Base-by-base conservation (phyloP, 92 coral and sea anemone genomes). In the Heteractis magnifica region DNA sequence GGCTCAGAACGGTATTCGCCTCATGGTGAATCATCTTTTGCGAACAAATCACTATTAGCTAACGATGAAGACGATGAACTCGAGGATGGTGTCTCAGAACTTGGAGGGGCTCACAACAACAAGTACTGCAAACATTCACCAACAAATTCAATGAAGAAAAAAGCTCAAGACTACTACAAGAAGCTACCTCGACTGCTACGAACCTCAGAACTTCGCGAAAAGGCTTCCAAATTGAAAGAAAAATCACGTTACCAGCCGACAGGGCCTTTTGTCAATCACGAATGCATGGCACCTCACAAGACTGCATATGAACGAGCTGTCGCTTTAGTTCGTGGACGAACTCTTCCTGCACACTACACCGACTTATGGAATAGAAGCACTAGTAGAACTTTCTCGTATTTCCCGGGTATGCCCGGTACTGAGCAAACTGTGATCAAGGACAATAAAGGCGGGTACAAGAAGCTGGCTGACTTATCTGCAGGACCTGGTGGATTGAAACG, bases 261-360 rank as follows among this genome's bases (percentile, higher is more conserved):
- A 14, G 90, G 87, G 6, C 86, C 83, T 2, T 78, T 72, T 23
- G 89, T 78, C 16, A 80, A 84, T 62, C 97, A 93, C 71, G 56
- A 49, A 3, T 93, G 97, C 75, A 93, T 93, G 97, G 80, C 48
- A 55, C 82, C 68, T 1, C 92, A 93, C 58, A 87, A 87, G 79
- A 82, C 83, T 16, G 97, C 97, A 10, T 93, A 93, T 78, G 92
- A 91, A 53, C 87, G 94, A 60, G 97, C 97, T 8, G 68, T 93
- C 53, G 78, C 90, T 10, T 70, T 93, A 15, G 93, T 93, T 18
- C 92, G 97, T 21, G 93, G 88, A 56, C 88, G 91, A 48, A 84
- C 94, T 21, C 91, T 93, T 8, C 94, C 97, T 0, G 74, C 48
- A 58, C 87, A 84, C 73, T 68, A 76, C 82, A 79, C 87, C 15